These are phyloP conservation scores for Bostrychus sinensis DNA, from an alignment of 2,113 vertebrate genomes.

Conservation along the genomic window DNA sequence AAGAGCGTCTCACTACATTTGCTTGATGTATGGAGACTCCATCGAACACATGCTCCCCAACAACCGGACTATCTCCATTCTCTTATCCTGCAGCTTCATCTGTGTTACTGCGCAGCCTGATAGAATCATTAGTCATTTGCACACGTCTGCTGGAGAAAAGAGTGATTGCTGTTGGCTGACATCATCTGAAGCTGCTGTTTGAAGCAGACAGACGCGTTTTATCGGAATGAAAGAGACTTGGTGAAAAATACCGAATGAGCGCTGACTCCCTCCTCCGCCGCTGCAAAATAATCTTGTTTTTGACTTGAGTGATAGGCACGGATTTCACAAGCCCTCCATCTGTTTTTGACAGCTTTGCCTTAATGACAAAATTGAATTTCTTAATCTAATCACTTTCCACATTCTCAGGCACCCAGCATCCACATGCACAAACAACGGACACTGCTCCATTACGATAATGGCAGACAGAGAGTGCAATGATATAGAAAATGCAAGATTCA, in stretches of 20 bases:
- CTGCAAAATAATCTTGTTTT: constrained; percentile 69
- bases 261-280: constrained; percentile 30
- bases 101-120: constrained; percentile 59
- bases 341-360: constrained; percentile 68
- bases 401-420: constrained; percentile 14
- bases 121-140: constrained; percentile 66
- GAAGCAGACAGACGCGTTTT: constrained; percentile 47
- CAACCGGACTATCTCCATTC: constrained; percentile 50
- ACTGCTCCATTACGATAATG: constrained; percentile 54
- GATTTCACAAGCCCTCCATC: constrained; percentile 66
- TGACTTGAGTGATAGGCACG: constrained; percentile 62
- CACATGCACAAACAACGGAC: constrained; percentile 40
- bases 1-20: constrained; percentile 56
- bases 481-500: constrained; percentile 23
- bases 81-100: constrained; percentile 62
- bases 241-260: constrained; percentile 55
- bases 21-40: constrained; percentile 54
- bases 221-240: constrained; percentile 35
- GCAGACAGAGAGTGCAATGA: constrained; percentile 28
- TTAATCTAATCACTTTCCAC: constrained; percentile 56
- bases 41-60: constrained; percentile 54
- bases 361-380: constrained; percentile 70
- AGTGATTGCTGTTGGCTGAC: constrained; percentile 61
- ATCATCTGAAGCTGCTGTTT: constrained; percentile 53
- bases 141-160: constrained; percentile 42